Percentiles rank a stretch among this genome's conserved stretches.
Conservation (phyloP, 1,140 invertebrate species). For the Chionoecetes opilio region DNA sequence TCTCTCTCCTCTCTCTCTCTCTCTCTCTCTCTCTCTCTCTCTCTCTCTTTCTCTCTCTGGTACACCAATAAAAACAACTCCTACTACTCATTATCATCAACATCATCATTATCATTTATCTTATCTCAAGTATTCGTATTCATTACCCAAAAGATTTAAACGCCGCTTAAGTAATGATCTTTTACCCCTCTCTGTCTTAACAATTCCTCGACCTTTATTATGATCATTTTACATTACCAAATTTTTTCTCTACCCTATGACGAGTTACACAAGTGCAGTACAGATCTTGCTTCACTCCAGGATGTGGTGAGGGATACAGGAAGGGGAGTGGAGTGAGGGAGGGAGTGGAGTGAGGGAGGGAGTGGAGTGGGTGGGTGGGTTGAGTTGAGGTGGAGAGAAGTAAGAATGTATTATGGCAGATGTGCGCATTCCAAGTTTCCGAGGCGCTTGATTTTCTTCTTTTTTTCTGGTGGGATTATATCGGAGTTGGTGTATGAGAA, state of each 20-base stretch:
- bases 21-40: conserved; percentile 52
- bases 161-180: background rate
- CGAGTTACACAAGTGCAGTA: background rate
- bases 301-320: background rate
- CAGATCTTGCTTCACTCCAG: background rate
- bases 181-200: too few relatives aligned
- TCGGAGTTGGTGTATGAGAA: background rate
- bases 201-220: background rate
- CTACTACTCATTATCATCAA: background rate
- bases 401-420: background rate
- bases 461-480: background rate
- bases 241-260: background rate
- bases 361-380: background rate
- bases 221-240: background rate
- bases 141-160: background rate
- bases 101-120: too few relatives aligned
- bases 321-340: too few relatives aligned
- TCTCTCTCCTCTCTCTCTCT: conserved; percentile 51
- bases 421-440: background rate
- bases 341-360: background rate
- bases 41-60: conserved; percentile 23
- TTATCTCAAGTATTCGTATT: too few relatives aligned
- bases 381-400: background rate
- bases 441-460: background rate
- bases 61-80: background rate